Base-by-base conservation (phyloP, 1,140 invertebrate genomes). In the Bombus huntii region DNA sequence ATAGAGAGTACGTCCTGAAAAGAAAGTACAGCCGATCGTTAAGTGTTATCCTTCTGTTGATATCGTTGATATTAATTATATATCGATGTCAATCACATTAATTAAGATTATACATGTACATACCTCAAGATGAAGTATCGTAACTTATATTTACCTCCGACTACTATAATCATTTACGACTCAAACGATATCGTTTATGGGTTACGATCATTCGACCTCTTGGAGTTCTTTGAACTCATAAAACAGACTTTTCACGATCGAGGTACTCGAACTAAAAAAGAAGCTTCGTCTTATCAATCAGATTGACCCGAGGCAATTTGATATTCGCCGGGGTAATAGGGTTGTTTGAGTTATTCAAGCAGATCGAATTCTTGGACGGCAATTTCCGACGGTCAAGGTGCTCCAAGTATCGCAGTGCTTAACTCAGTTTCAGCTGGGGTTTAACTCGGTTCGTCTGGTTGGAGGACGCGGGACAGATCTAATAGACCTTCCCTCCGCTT, bases 301-400 rank as follows among this genome's bases (percentile, higher is more conserved):
- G 9, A 42, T 44, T n/a, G 42, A 31, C 39, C 42, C 18, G 44
- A 34, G 31, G 42, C 42, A 75, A 75, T 53, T 53, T 65, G 42
- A 31, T 15, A 12, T 68, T 47, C 15, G 18, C 13, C 34, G 37
- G 8, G n/a, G 34, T 62, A 78, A 62, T 65, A 42, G 22, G 34
- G 75, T 42, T 62, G 53, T 31, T 42, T 31, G 18, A 42, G 15
- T 78, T 78, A 78, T 65, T 78, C n/a, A 13, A 78, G 15, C 22
- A 42, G 57, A 78, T 78, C 34, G 75, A 66, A 65, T 65, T 78
- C 75, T 34, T 78, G 28, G 44, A 47, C 25, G 2, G 59, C 39
- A 78, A 66, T 78, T 66, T 78, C 75, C 75, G n/a, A 34, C 44
- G 57, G 57, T 65, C 34, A 65, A 78, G 75, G 34, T 78, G 44